Base-by-base conservation (phyloP, 2,797 vertebrate genomes). In the Crenichthys baileyi region DNA sequence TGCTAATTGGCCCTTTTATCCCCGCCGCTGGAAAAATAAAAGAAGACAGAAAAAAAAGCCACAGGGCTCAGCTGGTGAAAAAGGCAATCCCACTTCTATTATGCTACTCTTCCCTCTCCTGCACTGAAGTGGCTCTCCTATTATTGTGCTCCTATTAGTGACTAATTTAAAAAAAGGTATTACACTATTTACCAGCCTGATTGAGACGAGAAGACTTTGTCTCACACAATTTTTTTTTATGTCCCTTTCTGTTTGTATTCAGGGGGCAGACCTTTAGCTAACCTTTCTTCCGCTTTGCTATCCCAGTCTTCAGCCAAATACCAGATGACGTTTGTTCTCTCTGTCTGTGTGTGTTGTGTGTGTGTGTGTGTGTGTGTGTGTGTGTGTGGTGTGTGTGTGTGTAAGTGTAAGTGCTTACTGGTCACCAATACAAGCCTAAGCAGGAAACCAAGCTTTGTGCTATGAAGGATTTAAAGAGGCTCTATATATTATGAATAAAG, bases 71-170 rank as follows among this genome's bases (percentile, higher is more conserved):
- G 91, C 79, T 91, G 85, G 82, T 84, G 81, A 82, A 88, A 90
- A 87, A 92, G 93, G 88, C 92, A 94, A 93, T 93, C 82, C 79
- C 81, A 85, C 87, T 93, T 92, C 90, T 86, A 95, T 95, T 94
- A 94, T 83, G 79, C 80, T 55, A 70, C 91, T 82, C 88, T 91
- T 70, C 67, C 73, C 90, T 90, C 65, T 83, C 77, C 78, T 88
- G 84, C 87, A 73, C 84, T 81, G 84, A 91, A 88, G 87, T 77
- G 83, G 50, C 82, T 81, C 73, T 89, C 85, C 85, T 89, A 86
- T 88, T 87, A 85, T 86, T 89, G 90, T 88, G 88, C 78, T 85
- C 78, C 89, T 90, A 93, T 94, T 93, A 93, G 91, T 78, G 78
- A 85, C 87, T 92, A 83, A 94, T 95, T 94, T 93, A 85, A 92